Evolutionary conservation across 2,797 vertebrate genomes (phyloP), one percentile per base, ranked within the genome.

Genomic region (Eutrigla gurnardus): DNA sequence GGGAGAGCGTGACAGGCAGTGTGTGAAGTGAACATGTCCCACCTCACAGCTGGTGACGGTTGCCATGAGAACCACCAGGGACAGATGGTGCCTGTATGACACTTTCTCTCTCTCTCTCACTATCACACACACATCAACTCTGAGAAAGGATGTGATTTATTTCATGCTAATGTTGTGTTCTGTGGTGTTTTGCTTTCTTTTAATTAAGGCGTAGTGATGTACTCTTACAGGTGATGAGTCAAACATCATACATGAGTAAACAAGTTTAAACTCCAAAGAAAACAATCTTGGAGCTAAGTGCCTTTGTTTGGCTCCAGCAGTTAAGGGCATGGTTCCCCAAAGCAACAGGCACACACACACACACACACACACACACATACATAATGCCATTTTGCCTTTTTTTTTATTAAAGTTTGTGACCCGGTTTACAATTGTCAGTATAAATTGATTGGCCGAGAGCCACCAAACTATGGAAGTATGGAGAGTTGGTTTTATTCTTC

Each of bases 11-110:
- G 73, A 69, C 75, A 63, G 75, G 37, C 73, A 77, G 73, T 39
- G 57, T 84, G 81, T 80, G 63, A 85, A 83, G 78, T 52, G 53
- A 75, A 88, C 49, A 49, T 87, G 77, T 86, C 75, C 73, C 81
- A 82, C 59, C 76, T 72, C 76, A 86, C 87, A 90, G 86, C 87
- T 88, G 85, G 63, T 80, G 73, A 78, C 50, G 71, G 87, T 91
- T 86, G 70, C 80, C 82, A 90, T 89, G 87, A 83, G 78, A 86
- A 89, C 82, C 55, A 13, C 83, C 40, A 68, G 64, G 70, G 79
- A 72, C 93, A 95, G 93, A 94, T 94, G 93, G 93, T 76, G 81
- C 58, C 59, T 80, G 54, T 54, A 68, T 5, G 1, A 70, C 52
- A 18, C 62, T 8, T 25, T 15, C 25, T 57, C 32, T 7, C 32